phyloP scores from a whole-genome alignment of 2,113 vertebrate species.

The Geococcyx californianus region DNA sequence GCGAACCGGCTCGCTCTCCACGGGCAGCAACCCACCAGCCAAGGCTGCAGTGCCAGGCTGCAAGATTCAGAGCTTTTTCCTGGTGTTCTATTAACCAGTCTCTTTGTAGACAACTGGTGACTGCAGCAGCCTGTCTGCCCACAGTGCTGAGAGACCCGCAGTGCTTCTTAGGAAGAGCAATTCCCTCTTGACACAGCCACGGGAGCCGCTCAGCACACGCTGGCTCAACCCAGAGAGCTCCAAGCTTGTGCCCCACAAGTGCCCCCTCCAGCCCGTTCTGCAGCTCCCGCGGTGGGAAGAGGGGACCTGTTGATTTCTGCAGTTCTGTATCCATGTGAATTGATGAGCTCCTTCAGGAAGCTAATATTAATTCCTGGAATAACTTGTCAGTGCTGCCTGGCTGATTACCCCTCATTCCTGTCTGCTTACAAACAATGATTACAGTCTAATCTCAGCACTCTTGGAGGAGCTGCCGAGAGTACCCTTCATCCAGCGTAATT shows the following conservation, averaged over 20 bases:
- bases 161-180: rapidly evolving
- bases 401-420: conserved; percentile 71
- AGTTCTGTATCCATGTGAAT: neutral
- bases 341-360: conserved; percentile 53
- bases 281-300: neutral
- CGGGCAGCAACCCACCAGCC: neutral
- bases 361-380: conserved; percentile 70
- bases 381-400: conserved; percentile 48
- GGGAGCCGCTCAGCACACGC: rapidly evolving
- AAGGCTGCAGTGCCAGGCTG: neutral
- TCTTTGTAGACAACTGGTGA: neutral
- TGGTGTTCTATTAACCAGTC: neutral
- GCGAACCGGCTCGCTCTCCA: neutral
- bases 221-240: neutral
- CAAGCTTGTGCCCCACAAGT: neutral
- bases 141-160: neutral
- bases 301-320: conserved; percentile 38
- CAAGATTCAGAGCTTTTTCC: neutral
- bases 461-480: conserved; percentile 59
- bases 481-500: conserved; percentile 71
- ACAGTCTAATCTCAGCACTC: conserved; percentile 72
- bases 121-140: neutral
- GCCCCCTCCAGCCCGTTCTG: rapidly evolving
- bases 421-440: conserved; percentile 78
- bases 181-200: neutral